These are phyloP conservation scores for Seira musarum DNA, from an alignment of 2,888 invertebrate species.

Conservation along the genomic window DNA sequence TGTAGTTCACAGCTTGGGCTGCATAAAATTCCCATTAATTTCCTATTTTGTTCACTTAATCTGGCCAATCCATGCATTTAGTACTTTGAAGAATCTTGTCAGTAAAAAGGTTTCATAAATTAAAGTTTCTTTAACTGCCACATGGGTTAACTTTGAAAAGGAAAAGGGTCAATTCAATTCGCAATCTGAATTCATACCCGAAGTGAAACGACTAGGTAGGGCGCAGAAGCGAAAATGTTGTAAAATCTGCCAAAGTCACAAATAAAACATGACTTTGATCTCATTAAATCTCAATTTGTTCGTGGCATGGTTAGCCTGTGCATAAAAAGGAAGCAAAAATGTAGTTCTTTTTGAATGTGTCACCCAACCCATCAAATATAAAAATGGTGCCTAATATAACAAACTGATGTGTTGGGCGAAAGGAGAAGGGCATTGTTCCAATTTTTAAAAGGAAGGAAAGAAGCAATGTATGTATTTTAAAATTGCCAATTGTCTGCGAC, in stretches of 20 bases:
- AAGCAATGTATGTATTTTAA: too few species aligned
- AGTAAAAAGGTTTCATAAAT: slow-evolving; percentile 22
- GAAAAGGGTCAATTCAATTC: too few species aligned
- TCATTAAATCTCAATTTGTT: background rate
- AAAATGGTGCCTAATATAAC: background rate
- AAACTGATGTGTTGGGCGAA: background rate
- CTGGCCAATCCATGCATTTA: slow-evolving; percentile 24
- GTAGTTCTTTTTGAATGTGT: slow-evolving; percentile 22
- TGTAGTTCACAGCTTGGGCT: slow-evolving; percentile 35
- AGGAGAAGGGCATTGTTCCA: slow-evolving; percentile 37
- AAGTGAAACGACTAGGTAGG: too few species aligned
- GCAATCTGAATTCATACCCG: too few species aligned
- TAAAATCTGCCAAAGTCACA: too few species aligned
- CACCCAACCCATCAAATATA: slow-evolving; percentile 25
- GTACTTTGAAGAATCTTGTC: too few species aligned
- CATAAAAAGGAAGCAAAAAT: slow-evolving; percentile 14
- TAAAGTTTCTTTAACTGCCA: too few species aligned
- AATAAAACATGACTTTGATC: too few species aligned
- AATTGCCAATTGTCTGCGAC: background rate
- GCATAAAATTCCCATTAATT: slow-evolving; percentile 29
- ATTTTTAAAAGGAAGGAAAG: too few species aligned
- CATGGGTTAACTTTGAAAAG: too few species aligned
- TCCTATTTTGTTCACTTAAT: slow-evolving; percentile 37
- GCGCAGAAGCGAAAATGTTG: too few species aligned
- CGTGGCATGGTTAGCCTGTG: background rate